A percentile compares a stretch with the other conserved stretches of the same genome.
Conservation (phyloP, 2,888 invertebrate genomes). For the Pristionchus mayeri region DNA sequence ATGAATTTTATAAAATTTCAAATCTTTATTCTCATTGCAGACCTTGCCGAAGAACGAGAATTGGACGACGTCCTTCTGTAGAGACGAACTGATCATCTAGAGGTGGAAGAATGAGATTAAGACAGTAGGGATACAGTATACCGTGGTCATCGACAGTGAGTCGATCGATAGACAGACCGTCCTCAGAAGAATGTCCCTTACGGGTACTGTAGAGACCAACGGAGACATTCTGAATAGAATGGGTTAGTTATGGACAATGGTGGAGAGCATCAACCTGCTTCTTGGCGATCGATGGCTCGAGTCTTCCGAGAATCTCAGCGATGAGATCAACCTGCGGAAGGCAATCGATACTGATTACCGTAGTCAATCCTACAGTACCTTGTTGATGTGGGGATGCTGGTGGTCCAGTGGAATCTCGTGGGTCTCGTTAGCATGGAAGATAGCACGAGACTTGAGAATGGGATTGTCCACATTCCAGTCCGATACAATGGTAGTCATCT, state of each 20-base stretch:
- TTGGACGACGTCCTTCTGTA: constrained; percentile 13
- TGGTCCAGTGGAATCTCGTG: constrained; percentile 64
- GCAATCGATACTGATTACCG: background rate
- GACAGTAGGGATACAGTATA: background rate
- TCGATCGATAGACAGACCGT: background rate
- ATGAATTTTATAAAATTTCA: too few species aligned
- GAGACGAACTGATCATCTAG: constrained; percentile 41
- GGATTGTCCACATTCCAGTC: constrained; percentile 25
- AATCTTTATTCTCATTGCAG: too few species aligned
- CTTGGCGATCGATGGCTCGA: constrained; percentile 63
- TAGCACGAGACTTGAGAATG: constrained; percentile 55
- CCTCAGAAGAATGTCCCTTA: background rate
- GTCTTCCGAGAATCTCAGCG: constrained; percentile 63
- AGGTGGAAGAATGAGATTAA: too few species aligned
- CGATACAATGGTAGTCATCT: constrained; percentile 32
- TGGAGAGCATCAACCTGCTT: constrained; percentile 54
- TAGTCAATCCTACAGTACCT: background rate
- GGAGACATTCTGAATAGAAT: background rate
- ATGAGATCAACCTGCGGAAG: constrained; percentile 54
- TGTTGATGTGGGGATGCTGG: background rate
- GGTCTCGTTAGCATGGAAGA: constrained; percentile 65
- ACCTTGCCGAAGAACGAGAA: constrained; percentile 39
- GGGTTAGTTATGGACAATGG: background rate
- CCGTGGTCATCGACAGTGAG: constrained; percentile 25
- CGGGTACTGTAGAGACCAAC: constrained; percentile 44